phyloP scores from a whole-genome alignment of 2,888 invertebrate species.

The Agrypnus murinus region DNA sequence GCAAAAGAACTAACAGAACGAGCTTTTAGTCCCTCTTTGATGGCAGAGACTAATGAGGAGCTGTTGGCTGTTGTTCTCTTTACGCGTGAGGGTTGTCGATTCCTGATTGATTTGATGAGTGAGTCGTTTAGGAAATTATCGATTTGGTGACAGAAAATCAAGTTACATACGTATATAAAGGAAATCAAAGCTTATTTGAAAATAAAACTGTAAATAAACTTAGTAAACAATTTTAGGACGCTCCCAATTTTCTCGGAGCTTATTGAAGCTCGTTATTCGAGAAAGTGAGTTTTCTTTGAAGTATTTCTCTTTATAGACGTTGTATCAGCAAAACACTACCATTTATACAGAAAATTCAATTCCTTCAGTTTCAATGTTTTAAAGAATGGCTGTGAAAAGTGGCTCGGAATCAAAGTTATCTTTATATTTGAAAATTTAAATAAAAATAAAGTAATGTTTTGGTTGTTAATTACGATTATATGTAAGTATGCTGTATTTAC shows the following conservation, averaged over 20 bases:
- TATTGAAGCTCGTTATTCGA: slow-evolving; percentile 28
- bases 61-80: slow-evolving; percentile 13
- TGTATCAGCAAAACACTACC: slow-evolving; percentile 26
- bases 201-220: slow-evolving; percentile 26
- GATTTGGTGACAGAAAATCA: no score
- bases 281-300: slow-evolving; percentile 28
- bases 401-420: no score
- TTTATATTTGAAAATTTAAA: no score
- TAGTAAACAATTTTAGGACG: slow-evolving; percentile 7
- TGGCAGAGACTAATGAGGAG: slow-evolving; percentile 29
- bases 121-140: slow-evolving; percentile 1
- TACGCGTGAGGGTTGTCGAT: no score
- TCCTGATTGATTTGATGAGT: slow-evolving; percentile 18
- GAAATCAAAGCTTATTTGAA: background rate
- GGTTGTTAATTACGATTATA: background rate
- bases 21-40: slow-evolving; percentile 19
- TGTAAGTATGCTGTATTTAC: slow-evolving; percentile 17
- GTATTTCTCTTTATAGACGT: slow-evolving; percentile 14
- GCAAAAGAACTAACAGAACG: slow-evolving; percentile 14
- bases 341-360: slow-evolving; percentile 29
- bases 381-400: background rate
- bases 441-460: no score
- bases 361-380: slow-evolving; percentile 25
- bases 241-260: slow-evolving; percentile 23
- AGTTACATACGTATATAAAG: no score